Evolutionary conservation across 2,888 invertebrate species (phyloP), one percentile per base, ranked within the genome.

Genomic region (Formica aserva): DNA sequence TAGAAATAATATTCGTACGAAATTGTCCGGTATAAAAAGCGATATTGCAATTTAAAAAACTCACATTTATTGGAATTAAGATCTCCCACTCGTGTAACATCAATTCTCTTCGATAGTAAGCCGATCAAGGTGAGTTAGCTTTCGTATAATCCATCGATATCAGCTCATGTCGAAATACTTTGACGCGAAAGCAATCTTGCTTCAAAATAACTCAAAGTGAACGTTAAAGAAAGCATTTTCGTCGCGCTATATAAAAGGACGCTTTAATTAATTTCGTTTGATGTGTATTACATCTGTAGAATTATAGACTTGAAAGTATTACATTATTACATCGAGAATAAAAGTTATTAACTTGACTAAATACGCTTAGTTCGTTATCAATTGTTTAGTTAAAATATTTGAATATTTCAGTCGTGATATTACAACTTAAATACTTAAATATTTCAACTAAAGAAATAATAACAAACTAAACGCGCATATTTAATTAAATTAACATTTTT

Each of bases 141-240:
- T 67, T 78, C 57, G 32, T 57, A 26, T 69, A 78, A 69, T 78
- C 57, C 67, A 78, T 78, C 67, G 57, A 57, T 78, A 77, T 77
- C 67, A 57, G 67, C 55, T 67, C 38, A 67, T 29, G 35, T 78
- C 32, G 41, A 78, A 41, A 78, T 78, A 78, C 13, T 22, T 69
- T 22, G 57, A 57, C 77, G 57, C 41, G 57, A 69, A 60, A 69
- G 57, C 69, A 78, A 69, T 78, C 45, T 69, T 78, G 22, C 13
- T 60, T 45, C 13, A 26, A 69, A 69, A 78, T 69, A 69, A 78
- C 60, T 60, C 41, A 26, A 45, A 69, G 60, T 60, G 78, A 69
- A 57, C 67, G 18, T 78, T 69, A 57, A 60, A 69, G 38, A 4
- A 11, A 69, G 32, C 41, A 60, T 78, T 78, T 11, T n/a, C 8